phyloP scores from a whole-genome alignment of 2,113 vertebrate genomes.

The Vulpes vulpes region DNA sequence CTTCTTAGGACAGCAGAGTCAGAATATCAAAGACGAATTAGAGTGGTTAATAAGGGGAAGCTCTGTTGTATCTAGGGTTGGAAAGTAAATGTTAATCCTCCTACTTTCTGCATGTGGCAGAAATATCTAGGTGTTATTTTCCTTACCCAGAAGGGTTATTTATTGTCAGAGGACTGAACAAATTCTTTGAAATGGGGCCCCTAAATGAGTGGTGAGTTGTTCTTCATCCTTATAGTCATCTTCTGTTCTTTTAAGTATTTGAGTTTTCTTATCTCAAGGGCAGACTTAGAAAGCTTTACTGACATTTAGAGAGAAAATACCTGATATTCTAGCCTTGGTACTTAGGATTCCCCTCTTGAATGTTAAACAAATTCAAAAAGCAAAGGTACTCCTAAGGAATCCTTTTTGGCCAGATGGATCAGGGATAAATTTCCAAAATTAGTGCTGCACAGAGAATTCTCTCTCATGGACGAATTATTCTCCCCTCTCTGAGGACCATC shows the following conservation, averaged over 20 bases:
- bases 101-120: neutral
- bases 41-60: neutral
- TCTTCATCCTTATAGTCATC: neutral
- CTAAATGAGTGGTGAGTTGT: neutral
- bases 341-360: conserved; percentile 69
- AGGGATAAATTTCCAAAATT: conserved; percentile 80
- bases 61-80: neutral
- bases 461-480: conserved; percentile 78
- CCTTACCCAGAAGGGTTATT: neutral
- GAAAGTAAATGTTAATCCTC: neutral
- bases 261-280: neutral
- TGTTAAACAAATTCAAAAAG: conserved; percentile 58
- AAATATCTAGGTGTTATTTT: neutral
- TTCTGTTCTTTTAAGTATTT: neutral
- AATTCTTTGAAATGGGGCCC: neutral
- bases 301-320: conserved; percentile 37
- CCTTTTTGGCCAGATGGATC: conserved; percentile 81
- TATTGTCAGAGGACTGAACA: conserved; percentile 7
- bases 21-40: neutral
- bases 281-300: neutral
- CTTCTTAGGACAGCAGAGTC: neutral
- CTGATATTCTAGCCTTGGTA: conserved; percentile 36
- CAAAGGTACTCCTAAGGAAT: conserved; percentile 81
- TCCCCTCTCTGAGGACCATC: conserved; percentile 82
- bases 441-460: conserved; percentile 80